These are phyloP conservation scores for Heliconius hewitsoni DNA, from an alignment of 1,140 invertebrate genomes.

Conservation along the genomic window DNA sequence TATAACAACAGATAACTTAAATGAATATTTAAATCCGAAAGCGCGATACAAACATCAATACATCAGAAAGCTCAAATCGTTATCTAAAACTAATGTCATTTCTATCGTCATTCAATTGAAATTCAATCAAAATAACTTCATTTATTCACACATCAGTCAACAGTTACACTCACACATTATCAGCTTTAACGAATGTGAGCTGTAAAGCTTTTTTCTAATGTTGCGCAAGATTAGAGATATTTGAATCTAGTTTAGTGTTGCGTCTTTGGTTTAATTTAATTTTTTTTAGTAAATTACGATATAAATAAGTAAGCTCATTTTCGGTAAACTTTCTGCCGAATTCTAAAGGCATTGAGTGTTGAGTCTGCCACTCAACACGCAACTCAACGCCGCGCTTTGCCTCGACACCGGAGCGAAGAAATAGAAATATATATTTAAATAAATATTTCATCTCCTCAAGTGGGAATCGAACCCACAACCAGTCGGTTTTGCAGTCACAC, in stretches of 20 bases:
- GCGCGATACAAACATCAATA: not conserved
- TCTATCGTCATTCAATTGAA: slow-evolving; percentile 8
- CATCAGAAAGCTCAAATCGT: not conserved
- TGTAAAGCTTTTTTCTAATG: not conserved
- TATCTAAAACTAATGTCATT: slow-evolving; percentile 4
- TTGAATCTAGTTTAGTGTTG: not conserved
- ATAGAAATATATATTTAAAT: too few relatives aligned
- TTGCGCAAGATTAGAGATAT: not conserved
- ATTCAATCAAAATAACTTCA: slow-evolving; percentile 13
- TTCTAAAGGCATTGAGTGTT: too few relatives aligned
- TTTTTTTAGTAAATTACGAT: too few relatives aligned
- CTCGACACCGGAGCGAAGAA: too few relatives aligned
- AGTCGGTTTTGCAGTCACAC: too few relatives aligned
- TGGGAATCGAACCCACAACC: too few relatives aligned
- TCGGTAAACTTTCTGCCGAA: too few relatives aligned
- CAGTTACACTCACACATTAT: not conserved
- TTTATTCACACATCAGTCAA: not conserved
- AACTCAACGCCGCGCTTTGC: too few relatives aligned
- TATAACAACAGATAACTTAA: not conserved
- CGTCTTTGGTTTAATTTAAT: not conserved
- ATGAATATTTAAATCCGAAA: not conserved
- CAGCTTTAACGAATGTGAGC: not conserved
- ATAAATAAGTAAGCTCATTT: too few relatives aligned
- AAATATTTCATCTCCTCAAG: too few relatives aligned
- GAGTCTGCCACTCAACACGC: too few relatives aligned